Evolutionary conservation across 2,113 vertebrate genomes (phyloP).

Genomic region (Chroicocephalus ridibundus): DNA sequence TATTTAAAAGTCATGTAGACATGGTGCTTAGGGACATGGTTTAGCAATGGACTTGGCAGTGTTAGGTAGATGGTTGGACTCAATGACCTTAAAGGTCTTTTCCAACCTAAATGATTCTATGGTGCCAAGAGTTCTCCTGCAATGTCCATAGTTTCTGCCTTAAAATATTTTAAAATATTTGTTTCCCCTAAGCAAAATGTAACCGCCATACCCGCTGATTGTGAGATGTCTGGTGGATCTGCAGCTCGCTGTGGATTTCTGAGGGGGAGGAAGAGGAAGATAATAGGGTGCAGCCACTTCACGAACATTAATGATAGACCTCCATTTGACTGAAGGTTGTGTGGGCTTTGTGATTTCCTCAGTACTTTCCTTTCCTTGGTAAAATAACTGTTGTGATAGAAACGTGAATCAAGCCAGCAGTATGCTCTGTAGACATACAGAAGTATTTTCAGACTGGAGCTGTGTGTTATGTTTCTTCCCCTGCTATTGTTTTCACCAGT

Average conservation of each 20-base stretch:
- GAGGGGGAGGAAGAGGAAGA: neutral
- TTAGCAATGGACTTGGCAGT: neutral
- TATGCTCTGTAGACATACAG: neutral
- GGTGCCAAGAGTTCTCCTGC: neutral
- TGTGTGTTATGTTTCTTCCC: neutral
- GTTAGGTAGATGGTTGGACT: neutral
- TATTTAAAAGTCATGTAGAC: accelerated
- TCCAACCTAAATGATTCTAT: neutral
- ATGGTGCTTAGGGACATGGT: neutral
- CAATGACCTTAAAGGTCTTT: neutral
- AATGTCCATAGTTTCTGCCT: neutral
- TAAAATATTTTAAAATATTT: neutral
- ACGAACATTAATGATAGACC: neutral
- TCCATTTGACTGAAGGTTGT: neutral
- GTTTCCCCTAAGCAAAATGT: neutral
- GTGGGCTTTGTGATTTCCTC: neutral
- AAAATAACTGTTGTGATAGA: neutral
- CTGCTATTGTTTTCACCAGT: neutral
- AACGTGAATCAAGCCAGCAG: neutral
- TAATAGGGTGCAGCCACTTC: neutral
- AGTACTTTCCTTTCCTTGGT: neutral
- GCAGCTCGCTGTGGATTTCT: neutral
- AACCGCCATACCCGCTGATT: neutral
- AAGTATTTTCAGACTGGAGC: neutral
- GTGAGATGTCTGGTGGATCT: neutral